phyloP scores from a whole-genome alignment of 1,140 invertebrate species.

The Lordiphosa stackelbergi region DNA sequence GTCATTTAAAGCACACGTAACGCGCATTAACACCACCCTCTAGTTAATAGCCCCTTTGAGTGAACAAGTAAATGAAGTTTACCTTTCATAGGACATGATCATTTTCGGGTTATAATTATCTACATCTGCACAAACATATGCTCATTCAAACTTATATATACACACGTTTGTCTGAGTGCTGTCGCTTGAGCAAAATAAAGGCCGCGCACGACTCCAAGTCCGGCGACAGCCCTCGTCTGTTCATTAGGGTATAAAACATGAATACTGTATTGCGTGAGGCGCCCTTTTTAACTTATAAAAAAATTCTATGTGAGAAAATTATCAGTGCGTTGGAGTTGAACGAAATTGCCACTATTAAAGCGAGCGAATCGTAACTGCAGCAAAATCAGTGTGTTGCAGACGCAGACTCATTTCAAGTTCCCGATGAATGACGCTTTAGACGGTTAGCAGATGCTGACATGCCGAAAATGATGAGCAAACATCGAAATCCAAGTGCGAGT shows the following conservation, averaged over 20 bases:
- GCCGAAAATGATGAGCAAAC: conserved; percentile 69
- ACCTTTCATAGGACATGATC: conserved; percentile 2
- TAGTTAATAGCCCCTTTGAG: conserved; percentile 5
- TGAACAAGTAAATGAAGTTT: conserved; percentile 1
- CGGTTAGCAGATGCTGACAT: conserved; percentile 37
- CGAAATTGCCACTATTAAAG: conserved; percentile 72
- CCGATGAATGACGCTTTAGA: conserved; percentile 28
- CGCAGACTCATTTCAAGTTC: conserved; percentile 26
- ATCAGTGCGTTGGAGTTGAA: conserved; percentile 76
- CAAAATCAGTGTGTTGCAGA: conserved; percentile 20
- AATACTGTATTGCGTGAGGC: conserved; percentile 73
- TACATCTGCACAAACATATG: conserved; percentile 18
- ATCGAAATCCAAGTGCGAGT: conserved; percentile 43
- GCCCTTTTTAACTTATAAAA: conserved; percentile 66
- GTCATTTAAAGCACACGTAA: conserved; percentile 26
- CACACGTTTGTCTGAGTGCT: not conserved
- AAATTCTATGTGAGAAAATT: conserved; percentile 74
- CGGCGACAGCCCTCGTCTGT: conserved; percentile 30
- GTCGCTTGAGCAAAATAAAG: conserved; percentile 1
- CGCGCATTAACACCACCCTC: conserved; percentile 18
- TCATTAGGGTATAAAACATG: conserved; percentile 69
- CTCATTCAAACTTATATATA: conserved; percentile 4
- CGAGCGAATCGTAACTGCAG: conserved; percentile 55
- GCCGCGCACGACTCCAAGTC: conserved; percentile 8
- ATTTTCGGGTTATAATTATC: conserved; percentile 11